Evolutionary conservation across 2,113 vertebrate species (phyloP).

Genomic region (Leptocoma aspasia): DNA sequence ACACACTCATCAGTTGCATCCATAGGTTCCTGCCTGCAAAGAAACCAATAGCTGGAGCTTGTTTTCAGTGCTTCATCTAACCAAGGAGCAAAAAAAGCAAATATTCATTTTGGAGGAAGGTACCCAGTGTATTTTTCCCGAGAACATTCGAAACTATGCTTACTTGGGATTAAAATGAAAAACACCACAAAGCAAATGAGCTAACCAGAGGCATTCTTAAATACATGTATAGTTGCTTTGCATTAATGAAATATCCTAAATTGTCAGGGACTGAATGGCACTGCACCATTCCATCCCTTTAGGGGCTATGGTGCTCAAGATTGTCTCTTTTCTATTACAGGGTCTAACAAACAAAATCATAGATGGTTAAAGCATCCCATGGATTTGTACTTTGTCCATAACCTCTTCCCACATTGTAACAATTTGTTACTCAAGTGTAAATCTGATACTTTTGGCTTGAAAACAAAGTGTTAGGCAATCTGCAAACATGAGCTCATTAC

Average conservation of each 20-base stretch:
- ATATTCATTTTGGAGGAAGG: background rate
- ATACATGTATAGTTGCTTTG: background rate
- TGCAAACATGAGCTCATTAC: constrained; percentile 48
- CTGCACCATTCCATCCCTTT: background rate
- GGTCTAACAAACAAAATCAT: background rate
- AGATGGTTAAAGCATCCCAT: constrained; percentile 1
- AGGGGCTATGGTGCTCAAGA: background rate
- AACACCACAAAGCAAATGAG: background rate
- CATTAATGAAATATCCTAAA: background rate
- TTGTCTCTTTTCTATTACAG: background rate
- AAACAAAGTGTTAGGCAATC: background rate
- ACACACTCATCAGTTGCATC: background rate
- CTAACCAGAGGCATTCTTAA: background rate
- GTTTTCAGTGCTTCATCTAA: background rate
- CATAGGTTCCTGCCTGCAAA: background rate
- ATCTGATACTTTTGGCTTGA: constrained; percentile 13
- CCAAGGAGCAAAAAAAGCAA: background rate
- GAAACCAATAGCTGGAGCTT: background rate
- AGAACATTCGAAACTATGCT: background rate
- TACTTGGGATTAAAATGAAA: background rate
- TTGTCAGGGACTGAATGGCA: background rate
- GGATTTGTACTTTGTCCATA: background rate
- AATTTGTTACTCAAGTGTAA: constrained; percentile 1
- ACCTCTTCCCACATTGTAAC: constrained; percentile 26
- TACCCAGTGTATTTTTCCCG: background rate